These are phyloP conservation scores for Hanleya hanleyi DNA, from an alignment of 2,888 invertebrate species.

Conservation along the genomic window DNA sequence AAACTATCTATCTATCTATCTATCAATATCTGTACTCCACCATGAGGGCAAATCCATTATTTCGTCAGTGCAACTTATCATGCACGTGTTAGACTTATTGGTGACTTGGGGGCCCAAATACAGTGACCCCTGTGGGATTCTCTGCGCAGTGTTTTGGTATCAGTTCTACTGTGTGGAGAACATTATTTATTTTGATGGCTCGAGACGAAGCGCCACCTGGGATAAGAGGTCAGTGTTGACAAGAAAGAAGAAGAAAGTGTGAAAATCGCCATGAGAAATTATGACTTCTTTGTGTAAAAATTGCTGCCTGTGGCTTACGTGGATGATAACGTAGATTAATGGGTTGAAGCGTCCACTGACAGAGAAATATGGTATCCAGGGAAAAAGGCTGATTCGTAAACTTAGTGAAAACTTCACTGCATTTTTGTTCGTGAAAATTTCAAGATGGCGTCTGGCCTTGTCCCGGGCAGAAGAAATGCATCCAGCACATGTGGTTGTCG, in stretches of 20 bases:
- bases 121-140: too few relatives aligned
- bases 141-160: too few relatives aligned
- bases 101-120: too few relatives aligned
- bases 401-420: not conserved
- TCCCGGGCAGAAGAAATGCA: not conserved
- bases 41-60: too few relatives aligned
- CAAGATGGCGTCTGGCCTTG: conserved; percentile 2
- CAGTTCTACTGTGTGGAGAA: not conserved
- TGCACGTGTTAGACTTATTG: too few relatives aligned
- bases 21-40: too few relatives aligned
- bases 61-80: too few relatives aligned
- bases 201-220: not conserved
- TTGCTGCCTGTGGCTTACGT: not conserved
- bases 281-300: not conserved
- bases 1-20: too few relatives aligned
- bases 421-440: not conserved
- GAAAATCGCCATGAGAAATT: not conserved
- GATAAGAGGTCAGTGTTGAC: not conserved
- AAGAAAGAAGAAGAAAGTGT: conserved; percentile 7
- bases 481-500: conserved; percentile 5
- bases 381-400: not conserved
- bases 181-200: conserved; percentile 9
- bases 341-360: not conserved
- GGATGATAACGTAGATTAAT: not conserved
- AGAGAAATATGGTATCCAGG: not conserved